Evolutionary conservation across 2,797 vertebrate species (phyloP), one percentile per base, ranked within the genome.

Genomic region (Gobio occitaniae): DNA sequence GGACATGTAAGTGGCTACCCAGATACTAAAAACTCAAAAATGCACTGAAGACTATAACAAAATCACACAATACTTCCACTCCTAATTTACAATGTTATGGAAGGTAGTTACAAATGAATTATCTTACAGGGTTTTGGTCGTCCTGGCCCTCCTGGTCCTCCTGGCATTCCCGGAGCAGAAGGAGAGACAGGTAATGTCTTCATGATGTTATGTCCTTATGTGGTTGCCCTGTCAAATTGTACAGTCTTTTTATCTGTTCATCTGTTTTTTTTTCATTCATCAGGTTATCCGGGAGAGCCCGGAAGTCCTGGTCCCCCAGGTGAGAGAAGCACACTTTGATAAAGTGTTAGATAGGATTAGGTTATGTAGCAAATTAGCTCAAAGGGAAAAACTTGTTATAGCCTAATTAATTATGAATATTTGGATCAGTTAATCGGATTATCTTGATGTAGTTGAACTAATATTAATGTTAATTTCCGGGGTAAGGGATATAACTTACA

Each of bases 121-220:
- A 83, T 13, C 44, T 86, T 92, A 80, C 78, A 98, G 94, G 97
- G 94, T 90, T 90, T 85, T 3, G 95, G 93, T 77, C 11, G 83
- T 5, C 93, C 94, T 78, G 98, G 98, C 16, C 83, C 85, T 80
- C 93, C 95, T 0, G 98, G 98, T 65, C 29, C 91, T 11, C 94
- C 91, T 25, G 98, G 98, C 44, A 1, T 79, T 1, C 94, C 93
- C 86, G 98, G 98, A 44, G 90, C 94, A 88, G 88, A 91, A 76
- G 98, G 98, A 94, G 94, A 95, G 82, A 96, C 93, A 96, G 98
- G 98, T 98, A 91, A 80, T 71, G n/a, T 48, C 5, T 84, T 65
- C n/a, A 11, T 29, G 15, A 54, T 52, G 12, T 17, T 4, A 52
- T 84, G 61, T 65, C 44, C 48, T 5, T n/a, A 52, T 83, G 10